phyloP scores from a whole-genome alignment of 2,113 vertebrate species.

The Strix aluco region DNA sequence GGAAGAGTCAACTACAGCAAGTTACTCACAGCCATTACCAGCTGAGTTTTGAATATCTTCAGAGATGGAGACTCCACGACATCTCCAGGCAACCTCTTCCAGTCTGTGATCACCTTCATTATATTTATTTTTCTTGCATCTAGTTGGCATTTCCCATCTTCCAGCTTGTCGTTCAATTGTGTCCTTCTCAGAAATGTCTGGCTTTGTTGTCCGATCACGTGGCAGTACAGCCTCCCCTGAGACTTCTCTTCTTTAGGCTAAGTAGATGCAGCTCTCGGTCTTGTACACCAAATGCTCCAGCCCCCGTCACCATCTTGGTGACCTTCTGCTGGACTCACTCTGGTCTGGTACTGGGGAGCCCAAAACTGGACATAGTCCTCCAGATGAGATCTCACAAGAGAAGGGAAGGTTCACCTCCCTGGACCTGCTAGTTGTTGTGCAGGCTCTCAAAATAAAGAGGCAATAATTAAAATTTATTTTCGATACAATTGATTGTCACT shows the following conservation, averaged over 20 bases:
- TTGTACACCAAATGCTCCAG: neutral
- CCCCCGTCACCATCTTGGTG: accelerated
- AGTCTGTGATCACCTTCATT: neutral
- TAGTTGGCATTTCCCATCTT: neutral
- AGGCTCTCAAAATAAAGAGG: no score
- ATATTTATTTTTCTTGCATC: neutral
- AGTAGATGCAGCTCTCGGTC: neutral
- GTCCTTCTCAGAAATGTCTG: neutral
- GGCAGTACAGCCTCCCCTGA: neutral
- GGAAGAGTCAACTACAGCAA: neutral
- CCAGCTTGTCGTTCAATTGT: neutral
- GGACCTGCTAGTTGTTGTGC: neutral
- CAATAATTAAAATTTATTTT: no score
- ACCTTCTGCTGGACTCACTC: neutral
- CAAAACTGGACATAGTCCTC: neutral
- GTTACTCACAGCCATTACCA: neutral
- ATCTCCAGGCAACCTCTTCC: neutral
- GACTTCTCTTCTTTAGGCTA: neutral
- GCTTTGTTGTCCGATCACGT: neutral
- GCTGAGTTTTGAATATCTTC: neutral
- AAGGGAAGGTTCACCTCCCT: neutral
- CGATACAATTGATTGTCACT: no score
- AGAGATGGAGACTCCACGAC: neutral
- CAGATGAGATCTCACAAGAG: neutral
- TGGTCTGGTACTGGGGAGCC: neutral